These are phyloP conservation scores for Phyllotreta cruciferae DNA, from an alignment of 2,888 invertebrate genomes.

Conservation along the genomic window DNA sequence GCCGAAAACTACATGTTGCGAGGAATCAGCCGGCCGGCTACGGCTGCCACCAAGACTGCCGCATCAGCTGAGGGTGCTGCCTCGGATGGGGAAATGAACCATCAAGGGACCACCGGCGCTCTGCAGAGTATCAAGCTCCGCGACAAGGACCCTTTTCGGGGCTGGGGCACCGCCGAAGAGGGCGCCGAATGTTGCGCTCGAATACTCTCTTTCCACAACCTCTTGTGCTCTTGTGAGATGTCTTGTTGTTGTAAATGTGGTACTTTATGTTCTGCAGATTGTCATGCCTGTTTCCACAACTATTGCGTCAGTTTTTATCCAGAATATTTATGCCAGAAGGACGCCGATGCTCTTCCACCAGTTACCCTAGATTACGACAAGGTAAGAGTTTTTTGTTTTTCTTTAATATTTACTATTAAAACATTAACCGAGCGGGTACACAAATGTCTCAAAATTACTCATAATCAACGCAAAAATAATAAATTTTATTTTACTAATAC, in stretches of 20 bases:
- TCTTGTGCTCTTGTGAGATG: conserved; percentile 60
- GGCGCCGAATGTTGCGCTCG: conserved; percentile 57
- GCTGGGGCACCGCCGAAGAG: conserved; percentile 44
- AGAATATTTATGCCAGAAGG: conserved; percentile 59
- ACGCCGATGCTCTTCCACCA: conserved; percentile 54
- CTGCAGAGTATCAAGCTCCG: conserved; percentile 21
- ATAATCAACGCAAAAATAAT: background rate
- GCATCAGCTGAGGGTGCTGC: conserved; percentile 39
- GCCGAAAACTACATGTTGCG: conserved; percentile 64
- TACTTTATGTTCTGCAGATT: conserved; percentile 68
- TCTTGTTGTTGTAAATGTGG: conserved; percentile 70
- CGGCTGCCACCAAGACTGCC: conserved; percentile 37
- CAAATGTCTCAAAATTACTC: conserved; percentile 8
- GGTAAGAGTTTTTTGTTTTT: conserved; percentile 53
- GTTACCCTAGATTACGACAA: conserved; percentile 59
- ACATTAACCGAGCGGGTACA: conserved; percentile 11
- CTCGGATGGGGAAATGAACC: conserved; percentile 43
- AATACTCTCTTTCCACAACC: conserved; percentile 60
- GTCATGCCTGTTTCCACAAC: conserved; percentile 70
- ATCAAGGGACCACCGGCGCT: conserved; percentile 33
- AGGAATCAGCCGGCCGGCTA: conserved; percentile 55
- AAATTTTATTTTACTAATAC: conserved; percentile 8
- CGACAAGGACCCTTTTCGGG: conserved; percentile 41
- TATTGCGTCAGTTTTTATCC: conserved; percentile 63
- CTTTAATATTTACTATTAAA: background rate